Percentiles rank a stretch among this genome's conserved stretches.
phyloP scores from a whole-genome alignment of 2,888 invertebrate genomes.

The Harpalus rubripes region DNA sequence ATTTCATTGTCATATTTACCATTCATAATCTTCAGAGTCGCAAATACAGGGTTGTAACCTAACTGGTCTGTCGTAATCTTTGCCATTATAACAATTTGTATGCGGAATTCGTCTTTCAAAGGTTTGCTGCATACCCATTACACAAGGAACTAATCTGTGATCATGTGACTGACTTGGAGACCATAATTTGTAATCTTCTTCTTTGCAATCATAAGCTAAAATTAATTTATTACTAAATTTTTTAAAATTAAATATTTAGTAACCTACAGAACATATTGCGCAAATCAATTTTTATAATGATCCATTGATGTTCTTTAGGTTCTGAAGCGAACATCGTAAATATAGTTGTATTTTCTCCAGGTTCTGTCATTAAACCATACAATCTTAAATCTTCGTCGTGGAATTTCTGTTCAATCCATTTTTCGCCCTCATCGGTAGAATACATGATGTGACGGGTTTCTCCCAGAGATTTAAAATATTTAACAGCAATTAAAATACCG shows the following conservation, averaged over 20 bases:
- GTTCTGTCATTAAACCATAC: constrained; percentile 95
- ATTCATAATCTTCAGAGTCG: constrained; percentile 90
- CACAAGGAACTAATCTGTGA: constrained; percentile 83
- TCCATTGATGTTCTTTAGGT: constrained; percentile 89
- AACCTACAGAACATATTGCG: constrained; percentile 79
- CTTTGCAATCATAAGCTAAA: constrained; percentile 79
- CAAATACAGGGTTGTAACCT: constrained; percentile 88
- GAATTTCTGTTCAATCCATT: constrained; percentile 86
- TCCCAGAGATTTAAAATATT: constrained; percentile 87
- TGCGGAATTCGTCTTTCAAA: constrained; percentile 87
- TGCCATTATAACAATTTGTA: constrained; percentile 90
- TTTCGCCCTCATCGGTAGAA: constrained; percentile 92
- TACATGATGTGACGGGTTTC: constrained; percentile 90
- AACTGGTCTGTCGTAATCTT: constrained; percentile 85
- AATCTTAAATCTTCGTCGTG: constrained; percentile 87
- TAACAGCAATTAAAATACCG: constrained; percentile 91
- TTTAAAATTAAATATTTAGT: not conserved
- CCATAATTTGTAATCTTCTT: constrained; percentile 93
- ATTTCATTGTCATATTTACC: constrained; percentile 76
- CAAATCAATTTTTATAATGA: constrained; percentile 87
- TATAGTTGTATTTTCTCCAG: constrained; percentile 94
- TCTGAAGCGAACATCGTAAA: constrained; percentile 95
- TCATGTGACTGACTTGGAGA: constrained; percentile 83
- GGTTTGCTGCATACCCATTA: constrained; percentile 88
- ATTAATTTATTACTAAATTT: not conserved